Evolutionary conservation across 2,888 invertebrate species (phyloP).

Genomic region (Anagyrus pseudococci): DNA sequence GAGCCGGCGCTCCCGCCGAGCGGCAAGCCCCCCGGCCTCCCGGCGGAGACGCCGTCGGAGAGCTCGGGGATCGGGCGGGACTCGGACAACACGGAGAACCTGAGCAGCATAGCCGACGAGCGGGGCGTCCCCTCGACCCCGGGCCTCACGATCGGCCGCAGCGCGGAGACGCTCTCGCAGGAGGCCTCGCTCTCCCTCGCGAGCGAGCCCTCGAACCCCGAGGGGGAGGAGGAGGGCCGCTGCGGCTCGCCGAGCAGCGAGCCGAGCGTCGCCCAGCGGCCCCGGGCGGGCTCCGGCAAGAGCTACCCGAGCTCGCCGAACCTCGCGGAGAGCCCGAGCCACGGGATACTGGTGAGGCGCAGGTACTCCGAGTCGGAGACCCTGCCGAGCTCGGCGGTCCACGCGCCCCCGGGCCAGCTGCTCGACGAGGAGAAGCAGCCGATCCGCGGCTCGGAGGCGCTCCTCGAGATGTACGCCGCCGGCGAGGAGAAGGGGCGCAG

Average conservation of each 20-base stretch:
- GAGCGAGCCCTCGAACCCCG: constrained; percentile 27
- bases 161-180: constrained; percentile 48
- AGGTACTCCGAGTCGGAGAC: constrained; percentile 42
- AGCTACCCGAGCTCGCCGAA: constrained; percentile 44
- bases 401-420: constrained; percentile 50
- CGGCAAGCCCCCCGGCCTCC: neutral
- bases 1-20: neutral
- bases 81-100: constrained; percentile 45
- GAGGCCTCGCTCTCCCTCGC: constrained; percentile 46
- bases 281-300: constrained; percentile 44
- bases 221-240: constrained; percentile 42
- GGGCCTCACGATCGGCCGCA: constrained; percentile 50
- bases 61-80: constrained; percentile 65
- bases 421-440: constrained; percentile 67
- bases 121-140: constrained; percentile 50
- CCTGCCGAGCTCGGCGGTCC: constrained; percentile 19
- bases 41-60: constrained; percentile 54
- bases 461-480: constrained; percentile 53
- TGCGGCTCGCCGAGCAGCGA: too few relatives aligned
- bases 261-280: too few relatives aligned
- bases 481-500: constrained; percentile 15
- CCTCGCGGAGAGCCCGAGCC: constrained; percentile 35
- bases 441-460: constrained; percentile 65
- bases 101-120: constrained; percentile 54
- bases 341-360: constrained; percentile 43